Evolutionary conservation across 1,140 invertebrate genomes (phyloP).

Genomic region (Drosophila obscura): DNA sequence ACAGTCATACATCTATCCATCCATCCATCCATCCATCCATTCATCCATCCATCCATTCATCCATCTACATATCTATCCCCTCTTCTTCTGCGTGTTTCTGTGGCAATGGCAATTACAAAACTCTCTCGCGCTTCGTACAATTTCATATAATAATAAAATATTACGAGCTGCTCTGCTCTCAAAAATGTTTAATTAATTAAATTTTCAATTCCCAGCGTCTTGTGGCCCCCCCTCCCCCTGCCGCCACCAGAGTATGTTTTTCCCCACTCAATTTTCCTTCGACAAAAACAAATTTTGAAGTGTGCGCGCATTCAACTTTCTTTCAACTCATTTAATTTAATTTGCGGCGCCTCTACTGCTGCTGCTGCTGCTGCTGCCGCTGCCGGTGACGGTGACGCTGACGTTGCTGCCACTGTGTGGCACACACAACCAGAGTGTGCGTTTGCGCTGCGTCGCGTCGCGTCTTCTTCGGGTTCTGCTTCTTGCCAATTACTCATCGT

Average conservation of each 20-base stretch:
- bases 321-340: conserved; percentile 83
- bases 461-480: conserved; percentile 33
- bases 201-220: conserved; percentile 74
- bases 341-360: conserved; percentile 69
- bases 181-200: conserved; percentile 83
- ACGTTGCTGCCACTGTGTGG: background rate
- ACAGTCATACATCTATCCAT: too few species aligned
- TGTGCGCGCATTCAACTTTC: conserved; percentile 81
- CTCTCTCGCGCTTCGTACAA: conserved; percentile 50
- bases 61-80: conserved; percentile 19
- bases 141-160: conserved; percentile 72
- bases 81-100: conserved; percentile 5
- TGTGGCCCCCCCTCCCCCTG: conserved; percentile 22
- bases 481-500: conserved; percentile 81
- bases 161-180: conserved; percentile 53
- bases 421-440: background rate
- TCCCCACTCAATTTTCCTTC: conserved; percentile 22
- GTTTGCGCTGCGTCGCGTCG: too few species aligned
- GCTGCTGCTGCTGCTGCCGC: conserved; percentile 10
- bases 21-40: conserved; percentile 1
- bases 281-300: conserved; percentile 74
- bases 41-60: background rate
- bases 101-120: conserved; percentile 64
- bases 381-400: conserved; percentile 28
- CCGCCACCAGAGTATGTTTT: background rate